phyloP scores from a whole-genome alignment of 2,888 invertebrate genomes.

The Drosophila mimica region DNA sequence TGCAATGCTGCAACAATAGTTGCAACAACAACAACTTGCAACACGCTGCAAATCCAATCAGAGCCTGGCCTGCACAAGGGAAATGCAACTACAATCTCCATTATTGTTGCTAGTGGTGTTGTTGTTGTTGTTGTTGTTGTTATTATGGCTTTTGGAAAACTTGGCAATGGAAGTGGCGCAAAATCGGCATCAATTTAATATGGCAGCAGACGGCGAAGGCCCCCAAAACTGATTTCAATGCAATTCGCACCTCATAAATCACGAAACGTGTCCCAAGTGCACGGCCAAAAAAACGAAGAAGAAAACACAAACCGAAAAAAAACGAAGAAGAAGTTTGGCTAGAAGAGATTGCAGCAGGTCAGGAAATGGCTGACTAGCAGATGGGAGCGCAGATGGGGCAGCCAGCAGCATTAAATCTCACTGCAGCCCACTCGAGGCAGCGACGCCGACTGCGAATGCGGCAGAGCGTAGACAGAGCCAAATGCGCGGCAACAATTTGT shows the following conservation, averaged over 20 bases:
- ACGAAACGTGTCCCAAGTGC: slow-evolving; percentile 84
- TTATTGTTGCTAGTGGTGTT: slow-evolving; percentile 43
- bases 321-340: slow-evolving; percentile 51
- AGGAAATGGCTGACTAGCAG: slow-evolving; percentile 50
- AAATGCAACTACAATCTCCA: slow-evolving; percentile 54
- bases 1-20: slow-evolving; percentile 48
- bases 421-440: not conserved
- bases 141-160: slow-evolving; percentile 35
- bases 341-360: slow-evolving; percentile 61
- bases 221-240: slow-evolving; percentile 79
- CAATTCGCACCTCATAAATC: slow-evolving; percentile 85
- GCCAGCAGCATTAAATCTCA: not conserved
- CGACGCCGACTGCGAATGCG: not conserved
- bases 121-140: slow-evolving; percentile 18
- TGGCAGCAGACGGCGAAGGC: slow-evolving; percentile 40
- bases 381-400: slow-evolving; percentile 14
- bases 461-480: slow-evolving; percentile 5
- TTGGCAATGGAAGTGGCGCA: slow-evolving; percentile 51
- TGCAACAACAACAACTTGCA: slow-evolving; percentile 34
- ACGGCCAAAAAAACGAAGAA: slow-evolving; percentile 36
- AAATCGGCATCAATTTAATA: slow-evolving; percentile 78
- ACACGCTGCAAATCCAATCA: slow-evolving; percentile 70
- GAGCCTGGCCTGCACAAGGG: slow-evolving; percentile 41
- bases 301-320: not conserved
- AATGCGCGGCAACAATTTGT: slow-evolving; percentile 41